Base-by-base conservation (phyloP, 2,888 invertebrate species). In the Argyra leucocephala region DNA sequence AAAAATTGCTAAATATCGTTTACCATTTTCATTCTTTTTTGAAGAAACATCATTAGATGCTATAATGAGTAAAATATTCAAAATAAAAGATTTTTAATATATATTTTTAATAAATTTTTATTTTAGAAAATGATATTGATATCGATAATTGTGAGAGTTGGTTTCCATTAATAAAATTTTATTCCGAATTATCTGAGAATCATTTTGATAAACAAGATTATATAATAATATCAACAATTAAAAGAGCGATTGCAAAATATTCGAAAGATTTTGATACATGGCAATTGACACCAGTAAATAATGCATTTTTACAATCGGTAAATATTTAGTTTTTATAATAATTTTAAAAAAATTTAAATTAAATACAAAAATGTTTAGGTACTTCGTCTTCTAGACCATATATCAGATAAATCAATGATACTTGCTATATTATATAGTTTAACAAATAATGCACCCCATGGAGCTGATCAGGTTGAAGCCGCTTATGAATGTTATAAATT, bases 381-480 rank as follows among this genome's bases (percentile, higher is more conserved):
- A 12, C 66, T 80, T 1, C 75, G 79, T 22, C 70, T 80, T 57
- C 74, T 78, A 0, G 69, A 74, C 22, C 74, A 76, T 64, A 74
- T 80, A 3, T 72, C 74, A 18, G 76, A 71, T 69, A 72, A 72
- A 9, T 73, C 73, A 5, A 79, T 76, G 66, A 75, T 74, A 3
- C 73, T 80, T 31, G 70, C 76, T 21, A 78, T 78, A 65, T 71
- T 80, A n/a, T 80, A 80, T 67, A 78, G 74, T 69, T 76, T 78
- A 5, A 73, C 76, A 0, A 77, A 75, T 67, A 75, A 78, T 69
- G 76, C 80, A 0, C 77, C 78, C 0, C 75, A 77, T 48, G 80
- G 80, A 0, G 78, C 76, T 1, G 80, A 80, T 73, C 77, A 78
- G 69, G 78, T 80, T 7, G 80, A 80, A 67, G 79, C 80, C 2